Evolutionary conservation across 2,797 vertebrate genomes (phyloP).

Genomic region (Peromyscus eremicus): DNA sequence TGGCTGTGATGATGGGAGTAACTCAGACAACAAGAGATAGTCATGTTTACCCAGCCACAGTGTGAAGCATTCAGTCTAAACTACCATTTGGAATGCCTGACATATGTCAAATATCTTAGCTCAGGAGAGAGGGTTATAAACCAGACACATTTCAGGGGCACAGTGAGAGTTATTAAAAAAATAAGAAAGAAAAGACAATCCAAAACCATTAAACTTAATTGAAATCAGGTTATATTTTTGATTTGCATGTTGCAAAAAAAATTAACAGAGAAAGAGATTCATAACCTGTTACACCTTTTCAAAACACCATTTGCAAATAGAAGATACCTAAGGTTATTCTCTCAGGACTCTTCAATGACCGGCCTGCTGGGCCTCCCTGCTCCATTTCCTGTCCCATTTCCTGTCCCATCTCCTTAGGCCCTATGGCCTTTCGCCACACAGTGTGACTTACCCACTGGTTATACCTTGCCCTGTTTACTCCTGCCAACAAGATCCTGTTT

Average conservation of each 20-base stretch:
- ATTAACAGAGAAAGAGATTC: neutral
- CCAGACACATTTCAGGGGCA: neutral
- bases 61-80: neutral
- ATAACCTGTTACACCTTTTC: neutral
- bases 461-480: neutral
- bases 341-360: neutral
- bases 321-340: neutral
- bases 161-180: neutral
- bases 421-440: neutral
- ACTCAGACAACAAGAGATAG: neutral
- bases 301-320: neutral
- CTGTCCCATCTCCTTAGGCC: neutral
- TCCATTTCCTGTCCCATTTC: no score
- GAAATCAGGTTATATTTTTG: constrained; percentile 5
- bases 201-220: neutral
- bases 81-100: neutral
- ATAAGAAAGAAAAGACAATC: neutral
- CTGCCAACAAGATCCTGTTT: neutral
- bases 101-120: neutral
- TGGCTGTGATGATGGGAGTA: neutral
- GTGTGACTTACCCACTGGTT: neutral
- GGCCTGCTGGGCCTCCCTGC: neutral
- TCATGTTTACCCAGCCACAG: neutral
- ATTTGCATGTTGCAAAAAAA: neutral
- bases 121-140: neutral